Base-by-base conservation (phyloP, 1,140 invertebrate species). In the Acromyrmex heyeri region DNA sequence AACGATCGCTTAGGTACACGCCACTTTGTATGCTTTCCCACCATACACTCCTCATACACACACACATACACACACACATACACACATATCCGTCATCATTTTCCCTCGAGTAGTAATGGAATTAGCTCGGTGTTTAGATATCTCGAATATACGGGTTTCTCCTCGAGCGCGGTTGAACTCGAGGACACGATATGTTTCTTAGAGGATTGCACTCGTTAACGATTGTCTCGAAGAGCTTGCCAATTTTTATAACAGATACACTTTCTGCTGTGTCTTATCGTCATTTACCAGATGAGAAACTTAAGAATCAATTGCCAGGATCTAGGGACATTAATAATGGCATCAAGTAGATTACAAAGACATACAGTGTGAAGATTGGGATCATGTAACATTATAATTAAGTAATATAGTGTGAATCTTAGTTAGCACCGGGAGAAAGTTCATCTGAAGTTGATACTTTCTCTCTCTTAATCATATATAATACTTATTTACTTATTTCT, bases 31-130 rank as follows among this genome's bases (percentile, higher is more conserved):
- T 75, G 79, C 79, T 83, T 83, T 83, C 55, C 69, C 69, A 59
- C 24, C 57, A n/a, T n/a, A n/a, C n/a, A 69, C 38, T 82, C 27
- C n/a, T 75, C 69, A 50, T 24, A 83, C 34, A 82, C 79, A 83
- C 69, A n/a, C n/a, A 88, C 86, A 87, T 21, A 72, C 67, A 82
- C 44, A 48, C 44, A 14, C 12, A 48, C 12, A 48, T 53, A 44
- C 34, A 82, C 79, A 83, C 79, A 88, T 85, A 88, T 88, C 86
- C 86, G 38, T 81, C 69, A 59, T 59, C 64, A 86, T 87, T 81
- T 86, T 59, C 64, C 69, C 21, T 88, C 67, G 48, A 67, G 21
- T 85, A 85, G 72, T 76, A 57, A 85, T 78, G 70, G 48, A 78
- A 85, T 48, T 79, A 85, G 48, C 18, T 77, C 75, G 73, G 24